phyloP scores from a whole-genome alignment of 2,113 vertebrate species.

The Callocephalon fimbriatum region DNA sequence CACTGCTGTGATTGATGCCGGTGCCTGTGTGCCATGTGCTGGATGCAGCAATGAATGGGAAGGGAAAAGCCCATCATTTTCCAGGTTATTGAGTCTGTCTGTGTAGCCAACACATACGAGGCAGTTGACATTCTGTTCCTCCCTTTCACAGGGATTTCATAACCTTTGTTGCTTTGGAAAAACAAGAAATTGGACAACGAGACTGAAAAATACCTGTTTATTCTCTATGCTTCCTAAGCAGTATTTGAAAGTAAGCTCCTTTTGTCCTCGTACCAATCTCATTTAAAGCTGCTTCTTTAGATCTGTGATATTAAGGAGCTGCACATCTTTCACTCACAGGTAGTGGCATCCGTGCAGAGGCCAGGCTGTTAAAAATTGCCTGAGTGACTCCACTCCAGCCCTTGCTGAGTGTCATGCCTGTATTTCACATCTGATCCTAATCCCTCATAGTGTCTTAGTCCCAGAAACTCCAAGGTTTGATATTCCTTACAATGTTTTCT shows the following conservation, averaged over 20 bases:
- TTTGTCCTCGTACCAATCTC: background rate
- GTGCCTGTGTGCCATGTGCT: fast-evolving
- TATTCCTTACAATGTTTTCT: background rate
- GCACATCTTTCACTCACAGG: background rate
- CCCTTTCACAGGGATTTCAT: background rate
- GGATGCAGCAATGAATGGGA: background rate
- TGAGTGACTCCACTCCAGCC: background rate
- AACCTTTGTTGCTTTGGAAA: background rate
- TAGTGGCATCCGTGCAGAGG: background rate
- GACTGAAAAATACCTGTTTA: background rate
- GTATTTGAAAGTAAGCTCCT: background rate
- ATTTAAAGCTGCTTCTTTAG: background rate
- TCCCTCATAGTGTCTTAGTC: background rate
- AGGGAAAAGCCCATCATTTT: background rate
- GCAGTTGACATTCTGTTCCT: background rate
- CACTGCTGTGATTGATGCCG: background rate
- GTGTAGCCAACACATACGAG: background rate
- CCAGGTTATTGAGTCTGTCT: background rate
- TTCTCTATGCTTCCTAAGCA: background rate
- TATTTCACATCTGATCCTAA: background rate
- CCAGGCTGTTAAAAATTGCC: background rate
- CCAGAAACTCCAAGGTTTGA: background rate
- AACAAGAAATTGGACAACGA: background rate
- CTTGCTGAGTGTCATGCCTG: background rate
- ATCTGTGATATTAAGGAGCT: background rate